A percentile compares a stretch with the other conserved stretches of the same genome.
Evolutionary conservation across 35 echinoderm and acorn worm species (phyloP).

Genomic region (Ophiothrix spiculata): DNA sequence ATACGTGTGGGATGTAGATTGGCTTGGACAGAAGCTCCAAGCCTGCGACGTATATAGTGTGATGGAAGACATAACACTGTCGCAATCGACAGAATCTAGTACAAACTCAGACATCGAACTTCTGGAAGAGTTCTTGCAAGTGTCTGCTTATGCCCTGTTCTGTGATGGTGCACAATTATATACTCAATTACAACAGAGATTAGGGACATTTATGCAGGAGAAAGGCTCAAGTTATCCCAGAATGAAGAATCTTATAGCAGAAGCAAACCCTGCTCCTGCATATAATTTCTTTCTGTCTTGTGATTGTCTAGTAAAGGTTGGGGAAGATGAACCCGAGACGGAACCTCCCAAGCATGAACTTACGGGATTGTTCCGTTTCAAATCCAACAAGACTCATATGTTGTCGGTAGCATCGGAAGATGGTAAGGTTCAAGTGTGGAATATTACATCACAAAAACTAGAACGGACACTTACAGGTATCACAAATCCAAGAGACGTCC

Average conservation of each 20-base stretch:
- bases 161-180: slow-evolving; percentile 82
- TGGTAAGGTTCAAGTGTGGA: slow-evolving; percentile 74
- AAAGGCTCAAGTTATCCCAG: slow-evolving; percentile 61
- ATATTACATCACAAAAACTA: slow-evolving; percentile 58
- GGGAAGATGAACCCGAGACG: slow-evolving; percentile 39
- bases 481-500: slow-evolving; percentile 65
- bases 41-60: slow-evolving; percentile 65
- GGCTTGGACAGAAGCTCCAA: slow-evolving; percentile 67
- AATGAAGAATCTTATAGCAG: slow-evolving; percentile 64
- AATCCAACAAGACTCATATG: slow-evolving; percentile 61
- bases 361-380: slow-evolving; percentile 61
- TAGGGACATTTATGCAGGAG: slow-evolving; percentile 40
- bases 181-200: slow-evolving; percentile 63
- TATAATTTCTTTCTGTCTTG: slow-evolving; percentile 76
- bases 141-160: slow-evolving; percentile 67
- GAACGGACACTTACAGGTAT: slow-evolving; percentile 78
- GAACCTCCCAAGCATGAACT: slow-evolving; percentile 30
- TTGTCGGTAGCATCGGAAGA: slow-evolving; percentile 68
- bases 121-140: slow-evolving; percentile 70
- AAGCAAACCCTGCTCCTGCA: slow-evolving; percentile 54
- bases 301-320: slow-evolving; percentile 45
- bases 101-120: slow-evolving; percentile 62
- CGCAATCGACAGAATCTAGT: slow-evolving; percentile 20
- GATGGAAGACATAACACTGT: slow-evolving; percentile 66
- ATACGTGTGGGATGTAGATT: slow-evolving; percentile 82